These are phyloP conservation scores for Australoheros facetus DNA, from an alignment of 2,797 vertebrate genomes.

Conservation along the genomic window DNA sequence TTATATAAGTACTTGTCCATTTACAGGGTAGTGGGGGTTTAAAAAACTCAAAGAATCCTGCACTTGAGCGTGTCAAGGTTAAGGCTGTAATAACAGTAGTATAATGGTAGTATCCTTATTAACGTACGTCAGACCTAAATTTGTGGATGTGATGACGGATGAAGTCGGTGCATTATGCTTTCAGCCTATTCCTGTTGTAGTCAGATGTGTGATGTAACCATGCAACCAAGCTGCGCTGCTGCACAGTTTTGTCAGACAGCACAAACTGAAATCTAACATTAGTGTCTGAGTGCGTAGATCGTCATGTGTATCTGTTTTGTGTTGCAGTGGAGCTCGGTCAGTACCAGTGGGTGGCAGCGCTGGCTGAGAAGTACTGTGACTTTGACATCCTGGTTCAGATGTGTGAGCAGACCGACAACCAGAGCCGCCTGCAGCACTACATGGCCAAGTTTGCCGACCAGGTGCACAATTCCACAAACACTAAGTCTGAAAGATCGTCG, in stretches of 20 bases:
- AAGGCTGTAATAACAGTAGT: too few species aligned
- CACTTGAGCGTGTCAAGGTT: not conserved
- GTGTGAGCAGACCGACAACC: slow-evolving; percentile 95
- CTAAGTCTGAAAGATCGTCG: not conserved
- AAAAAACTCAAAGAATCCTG: too few species aligned
- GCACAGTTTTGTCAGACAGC: not conserved
- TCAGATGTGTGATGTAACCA: not conserved
- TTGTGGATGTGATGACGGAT: too few species aligned
- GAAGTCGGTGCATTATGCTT: too few species aligned
- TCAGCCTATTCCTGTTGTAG: not conserved
- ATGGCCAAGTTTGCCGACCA: slow-evolving; percentile 94
- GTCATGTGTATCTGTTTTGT: fast-evolving
- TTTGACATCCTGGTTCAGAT: slow-evolving; percentile 96
- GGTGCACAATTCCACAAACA: slow-evolving; percentile 69
- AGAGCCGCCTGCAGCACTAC: slow-evolving; percentile 91
- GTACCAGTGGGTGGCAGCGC: slow-evolving; percentile 89
- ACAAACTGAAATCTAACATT: not conserved
- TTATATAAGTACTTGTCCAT: not conserved
- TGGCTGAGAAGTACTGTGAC: slow-evolving; percentile 97
- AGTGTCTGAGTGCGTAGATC: not conserved
- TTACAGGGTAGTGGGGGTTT: not conserved
- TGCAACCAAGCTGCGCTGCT: too few species aligned
- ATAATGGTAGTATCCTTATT: too few species aligned
- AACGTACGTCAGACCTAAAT: too few species aligned
- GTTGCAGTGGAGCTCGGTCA: slow-evolving; percentile 89